Percentiles rank a stretch among this genome's conserved stretches.
phyloP scores from a whole-genome alignment of 2,888 invertebrate species.

The Camptogramma bilineatum region DNA sequence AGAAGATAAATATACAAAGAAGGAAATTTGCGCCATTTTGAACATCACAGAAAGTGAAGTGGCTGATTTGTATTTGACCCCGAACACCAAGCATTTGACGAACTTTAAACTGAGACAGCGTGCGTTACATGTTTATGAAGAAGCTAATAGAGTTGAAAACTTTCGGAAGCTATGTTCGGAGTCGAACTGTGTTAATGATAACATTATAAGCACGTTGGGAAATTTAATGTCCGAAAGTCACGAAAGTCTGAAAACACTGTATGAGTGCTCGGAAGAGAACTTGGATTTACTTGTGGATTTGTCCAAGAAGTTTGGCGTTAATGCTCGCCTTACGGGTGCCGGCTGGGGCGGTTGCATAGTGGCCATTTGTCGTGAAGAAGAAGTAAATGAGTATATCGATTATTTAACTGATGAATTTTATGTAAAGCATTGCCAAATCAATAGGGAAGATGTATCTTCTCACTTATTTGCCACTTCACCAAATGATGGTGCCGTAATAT shows the following conservation, averaged over 20 bases:
- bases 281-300: conserved; percentile 93
- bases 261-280: conserved; percentile 96
- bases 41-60: conserved; percentile 87
- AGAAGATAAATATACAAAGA: conserved; percentile 88
- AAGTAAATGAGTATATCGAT: conserved; percentile 88
- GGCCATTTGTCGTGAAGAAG: conserved; percentile 89
- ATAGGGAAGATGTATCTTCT: conserved; percentile 81
- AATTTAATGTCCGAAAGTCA: conserved; percentile 96
- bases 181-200: conserved; percentile 53
- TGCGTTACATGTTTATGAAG: conserved; percentile 95
- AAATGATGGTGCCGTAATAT: conserved; percentile 87
- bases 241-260: conserved; percentile 91
- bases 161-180: conserved; percentile 88
- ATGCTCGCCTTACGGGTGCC: conserved; percentile 98
- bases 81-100: conserved; percentile 87
- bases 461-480: conserved; percentile 91
- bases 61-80: conserved; percentile 73
- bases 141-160: conserved; percentile 93
- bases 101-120: conserved; percentile 93
- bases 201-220: conserved; percentile 87
- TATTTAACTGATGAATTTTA: conserved; percentile 90
- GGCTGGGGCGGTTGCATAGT: conserved; percentile 99
- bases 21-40: conserved; percentile 88
- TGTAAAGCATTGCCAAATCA: conserved; percentile 79
- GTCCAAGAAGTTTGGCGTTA: conserved; percentile 89